A percentile compares a stretch with the other conserved stretches of the same genome.
phyloP scores from a whole-genome alignment of 2,888 invertebrate species.

The Drepana falcataria region DNA sequence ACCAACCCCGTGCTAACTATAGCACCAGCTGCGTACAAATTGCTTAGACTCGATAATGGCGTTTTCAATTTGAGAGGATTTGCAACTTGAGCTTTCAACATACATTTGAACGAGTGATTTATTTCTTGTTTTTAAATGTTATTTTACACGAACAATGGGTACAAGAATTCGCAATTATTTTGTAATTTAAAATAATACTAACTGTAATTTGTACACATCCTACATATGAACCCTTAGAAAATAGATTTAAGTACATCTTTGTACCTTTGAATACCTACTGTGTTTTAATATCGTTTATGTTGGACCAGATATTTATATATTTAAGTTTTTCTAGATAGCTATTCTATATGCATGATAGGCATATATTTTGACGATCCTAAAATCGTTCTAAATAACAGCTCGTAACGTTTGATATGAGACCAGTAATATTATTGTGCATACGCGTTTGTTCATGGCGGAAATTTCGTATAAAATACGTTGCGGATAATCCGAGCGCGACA shows the following conservation, averaged over 20 bases:
- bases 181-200: too few relatives aligned
- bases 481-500: constrained; percentile 68
- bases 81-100: constrained; percentile 48
- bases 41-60: constrained; percentile 74
- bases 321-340: too few relatives aligned
- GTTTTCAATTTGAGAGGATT: constrained; percentile 75
- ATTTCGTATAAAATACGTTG: constrained; percentile 48
- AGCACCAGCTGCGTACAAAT: constrained; percentile 74
- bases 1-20: constrained; percentile 30
- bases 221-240: too few relatives aligned
- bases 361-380: too few relatives aligned
- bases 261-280: too few relatives aligned
- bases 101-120: constrained; percentile 26
- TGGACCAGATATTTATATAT: too few relatives aligned
- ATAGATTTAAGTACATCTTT: too few relatives aligned
- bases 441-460: background rate
- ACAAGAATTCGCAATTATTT: too few relatives aligned
- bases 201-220: too few relatives aligned
- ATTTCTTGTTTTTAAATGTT: constrained; percentile 6
- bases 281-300: too few relatives aligned
- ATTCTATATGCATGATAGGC: too few relatives aligned
- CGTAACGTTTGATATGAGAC: background rate
- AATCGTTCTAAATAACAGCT: background rate
- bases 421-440: background rate
- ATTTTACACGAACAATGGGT: constrained; percentile 1